Conservation (phyloP, 2,797 vertebrate genomes). For the Melanitta fusca region DNA sequence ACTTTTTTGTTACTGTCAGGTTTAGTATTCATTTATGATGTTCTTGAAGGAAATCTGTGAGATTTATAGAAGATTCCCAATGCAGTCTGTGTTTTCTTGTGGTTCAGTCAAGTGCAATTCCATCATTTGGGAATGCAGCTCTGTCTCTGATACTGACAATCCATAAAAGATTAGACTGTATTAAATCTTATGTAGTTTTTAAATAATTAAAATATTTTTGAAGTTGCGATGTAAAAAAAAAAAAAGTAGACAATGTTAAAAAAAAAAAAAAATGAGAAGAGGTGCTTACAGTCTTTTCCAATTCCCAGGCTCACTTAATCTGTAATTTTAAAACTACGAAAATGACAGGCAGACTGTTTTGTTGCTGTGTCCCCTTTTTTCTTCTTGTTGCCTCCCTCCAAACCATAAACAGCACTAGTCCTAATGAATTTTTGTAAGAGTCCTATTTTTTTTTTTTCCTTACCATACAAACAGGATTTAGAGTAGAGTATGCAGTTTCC, state of each 20-base stretch:
- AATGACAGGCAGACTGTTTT: neutral
- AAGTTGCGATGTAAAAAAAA: neutral
- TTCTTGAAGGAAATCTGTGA: neutral
- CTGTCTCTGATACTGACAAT: neutral
- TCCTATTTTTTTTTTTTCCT: neutral
- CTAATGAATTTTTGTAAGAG: neutral
- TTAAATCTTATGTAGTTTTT: neutral
- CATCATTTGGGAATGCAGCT: neutral
- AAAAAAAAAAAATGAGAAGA: neutral
- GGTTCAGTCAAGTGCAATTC: neutral
- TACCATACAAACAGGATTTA: neutral
- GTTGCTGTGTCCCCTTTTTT: neutral
- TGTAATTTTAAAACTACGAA: neutral
- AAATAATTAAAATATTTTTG: neutral
- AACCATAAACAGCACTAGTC: neutral
- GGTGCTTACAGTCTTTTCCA: neutral
- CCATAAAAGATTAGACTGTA: neutral
- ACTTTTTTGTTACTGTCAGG: too few relatives aligned
- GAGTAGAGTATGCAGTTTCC: neutral
- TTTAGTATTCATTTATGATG: too few relatives aligned
- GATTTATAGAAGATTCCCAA: neutral
- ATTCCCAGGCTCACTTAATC: neutral
- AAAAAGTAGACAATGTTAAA: neutral
- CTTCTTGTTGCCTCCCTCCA: neutral
- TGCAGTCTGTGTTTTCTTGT: neutral